phyloP scores from a whole-genome alignment of 2,797 vertebrate genomes.

The Dermochelys coriacea region DNA sequence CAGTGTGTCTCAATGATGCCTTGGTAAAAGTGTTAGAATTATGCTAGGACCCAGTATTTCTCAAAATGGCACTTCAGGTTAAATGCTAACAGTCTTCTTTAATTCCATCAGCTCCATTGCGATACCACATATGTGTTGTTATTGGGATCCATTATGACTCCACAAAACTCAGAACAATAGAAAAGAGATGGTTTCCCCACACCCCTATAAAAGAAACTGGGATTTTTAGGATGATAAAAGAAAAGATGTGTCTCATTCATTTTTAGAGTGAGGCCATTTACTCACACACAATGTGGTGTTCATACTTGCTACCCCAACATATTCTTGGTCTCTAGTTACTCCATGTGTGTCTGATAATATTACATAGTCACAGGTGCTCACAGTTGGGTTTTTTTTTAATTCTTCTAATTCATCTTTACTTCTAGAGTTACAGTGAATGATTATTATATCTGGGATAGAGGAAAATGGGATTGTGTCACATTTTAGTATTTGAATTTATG shows the following conservation, averaged over 20 bases:
- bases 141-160: not conserved
- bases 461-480: constrained; percentile 57
- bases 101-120: fast-evolving
- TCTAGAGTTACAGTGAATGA: constrained; percentile 13
- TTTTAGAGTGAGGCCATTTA: not conserved
- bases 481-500: constrained; percentile 56
- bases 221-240: not conserved
- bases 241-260: not conserved
- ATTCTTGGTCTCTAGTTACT: not conserved
- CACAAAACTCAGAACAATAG: not conserved
- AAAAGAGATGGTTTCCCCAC: fast-evolving
- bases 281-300: not conserved
- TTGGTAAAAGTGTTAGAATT: not conserved
- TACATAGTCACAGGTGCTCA: not conserved
- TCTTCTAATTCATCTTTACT: constrained; percentile 17
- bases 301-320: not conserved
- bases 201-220: not conserved
- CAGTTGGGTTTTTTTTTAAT: not conserved
- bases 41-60: not conserved
- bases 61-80: fast-evolving
- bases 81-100: fast-evolving
- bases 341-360: not conserved
- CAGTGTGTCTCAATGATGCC: fast-evolving
- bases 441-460: constrained; percentile 18
- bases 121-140: not conserved